Percentiles rank a stretch among this genome's conserved stretches.
phyloP scores from a whole-genome alignment of 1,140 invertebrate species.

The Camponotus vicinus region DNA sequence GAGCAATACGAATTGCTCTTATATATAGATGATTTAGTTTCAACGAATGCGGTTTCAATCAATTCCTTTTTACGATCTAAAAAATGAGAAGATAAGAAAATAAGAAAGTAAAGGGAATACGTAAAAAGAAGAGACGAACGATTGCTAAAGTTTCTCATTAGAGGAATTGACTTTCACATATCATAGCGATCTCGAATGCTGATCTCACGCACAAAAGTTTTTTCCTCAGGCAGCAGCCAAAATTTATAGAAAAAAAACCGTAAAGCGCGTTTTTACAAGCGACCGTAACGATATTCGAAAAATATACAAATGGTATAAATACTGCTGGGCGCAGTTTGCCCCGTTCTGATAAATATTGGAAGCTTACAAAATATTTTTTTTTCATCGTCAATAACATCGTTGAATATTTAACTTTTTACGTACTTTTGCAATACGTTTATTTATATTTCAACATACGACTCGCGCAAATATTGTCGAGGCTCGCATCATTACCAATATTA shows the following conservation, averaged over 20 bases:
- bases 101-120: constrained; percentile 19
- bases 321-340: constrained; percentile 24
- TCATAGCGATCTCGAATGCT: constrained; percentile 1
- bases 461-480: constrained; percentile 41
- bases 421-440: constrained; percentile 45
- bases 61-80: constrained; percentile 29
- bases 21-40: constrained; percentile 44
- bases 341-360: constrained; percentile 51
- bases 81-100: constrained; percentile 35
- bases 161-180: constrained; percentile 2
- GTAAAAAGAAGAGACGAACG: constrained; percentile 5
- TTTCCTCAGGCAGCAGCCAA: constrained; percentile 5
- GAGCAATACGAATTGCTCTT: not conserved
- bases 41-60: constrained; percentile 3
- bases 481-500: constrained; percentile 57
- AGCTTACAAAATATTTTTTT: constrained; percentile 53
- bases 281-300: constrained; percentile 35
- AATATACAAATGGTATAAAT: constrained; percentile 57
- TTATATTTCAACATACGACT: constrained; percentile 36
- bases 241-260: constrained; percentile 41
- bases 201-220: constrained; percentile 6
- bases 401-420: constrained; percentile 52
- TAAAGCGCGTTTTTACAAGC: constrained; percentile 51
- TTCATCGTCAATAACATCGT: constrained; percentile 53
- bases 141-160: constrained; percentile 40